A percentile compares a stretch with the other conserved stretches of the same genome.
Conservation (phyloP, 2,888 invertebrate genomes). For the Labia minor region DNA sequence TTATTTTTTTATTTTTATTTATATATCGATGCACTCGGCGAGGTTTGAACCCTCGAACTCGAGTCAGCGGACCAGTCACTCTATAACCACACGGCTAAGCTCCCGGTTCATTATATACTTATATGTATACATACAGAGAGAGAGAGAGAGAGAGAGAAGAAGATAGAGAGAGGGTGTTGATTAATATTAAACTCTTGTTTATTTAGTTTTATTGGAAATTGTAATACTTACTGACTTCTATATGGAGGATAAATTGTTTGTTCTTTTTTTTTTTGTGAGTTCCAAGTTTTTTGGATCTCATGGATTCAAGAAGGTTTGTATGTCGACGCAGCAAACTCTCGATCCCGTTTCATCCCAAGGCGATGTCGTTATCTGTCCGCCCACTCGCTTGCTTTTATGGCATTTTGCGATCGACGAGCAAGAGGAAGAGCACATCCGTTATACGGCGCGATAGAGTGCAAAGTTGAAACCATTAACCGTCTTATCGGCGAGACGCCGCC, state of each 20-base stretch:
- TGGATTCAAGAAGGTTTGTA: constrained; percentile 9
- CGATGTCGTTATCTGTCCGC: constrained; percentile 13
- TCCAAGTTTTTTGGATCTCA: not conserved
- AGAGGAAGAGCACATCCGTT: constrained; percentile 17
- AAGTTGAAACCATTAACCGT: constrained; percentile 48
- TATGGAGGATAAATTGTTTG: not conserved
- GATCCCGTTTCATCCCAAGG: constrained; percentile 1
- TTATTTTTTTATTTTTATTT: too few relatives aligned
- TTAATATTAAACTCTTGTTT: too few relatives aligned
- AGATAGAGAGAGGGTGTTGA: too few relatives aligned
- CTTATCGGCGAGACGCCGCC: constrained; percentile 40
- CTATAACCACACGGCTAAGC: too few relatives aligned
- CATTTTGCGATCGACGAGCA: constrained; percentile 1
- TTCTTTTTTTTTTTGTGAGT: not conserved
- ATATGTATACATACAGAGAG: too few relatives aligned
- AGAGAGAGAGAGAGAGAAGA: too few relatives aligned
- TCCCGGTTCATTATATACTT: too few relatives aligned
- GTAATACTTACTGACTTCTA: too few relatives aligned
- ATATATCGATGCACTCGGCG: too few relatives aligned
- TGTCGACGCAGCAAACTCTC: not conserved
- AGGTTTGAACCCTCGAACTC: too few relatives aligned
- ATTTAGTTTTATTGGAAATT: too few relatives aligned
- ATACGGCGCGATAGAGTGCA: constrained; percentile 42
- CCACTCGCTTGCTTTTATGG: constrained; percentile 1
- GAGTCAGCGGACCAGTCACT: too few relatives aligned